Percentiles rank a stretch among this genome's conserved stretches.
Conservation (phyloP, 2,113 vertebrate genomes). For the Elephantulus edwardii region DNA sequence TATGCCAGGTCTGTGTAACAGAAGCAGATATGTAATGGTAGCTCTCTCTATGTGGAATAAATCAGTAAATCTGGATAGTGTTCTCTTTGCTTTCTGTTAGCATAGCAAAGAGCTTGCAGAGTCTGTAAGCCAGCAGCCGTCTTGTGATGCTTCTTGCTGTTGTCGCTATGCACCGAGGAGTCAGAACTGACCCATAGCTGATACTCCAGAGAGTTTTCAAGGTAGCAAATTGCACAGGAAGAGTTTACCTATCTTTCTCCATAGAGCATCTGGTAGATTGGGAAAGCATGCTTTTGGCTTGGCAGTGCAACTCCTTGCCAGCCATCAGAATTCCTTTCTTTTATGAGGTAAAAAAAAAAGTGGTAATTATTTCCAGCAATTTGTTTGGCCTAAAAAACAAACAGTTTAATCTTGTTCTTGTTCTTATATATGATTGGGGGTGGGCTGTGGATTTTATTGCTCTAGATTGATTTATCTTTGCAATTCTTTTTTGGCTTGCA, state of each 20-base stretch:
- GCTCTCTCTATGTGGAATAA: background rate
- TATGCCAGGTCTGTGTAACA: background rate
- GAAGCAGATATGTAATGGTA: background rate
- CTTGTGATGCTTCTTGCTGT: background rate
- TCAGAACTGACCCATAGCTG: no score
- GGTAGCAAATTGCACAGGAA: no score
- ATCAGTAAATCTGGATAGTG: background rate
- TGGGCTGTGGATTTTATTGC: background rate
- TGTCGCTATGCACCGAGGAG: no score
- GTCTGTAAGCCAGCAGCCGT: background rate
- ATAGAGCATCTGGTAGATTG: no score
- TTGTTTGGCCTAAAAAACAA: background rate
- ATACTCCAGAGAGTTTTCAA: no score
- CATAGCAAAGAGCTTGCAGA: background rate
- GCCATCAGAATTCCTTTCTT: no score
- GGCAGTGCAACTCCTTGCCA: no score
- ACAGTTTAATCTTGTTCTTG: conserved; percentile 19
- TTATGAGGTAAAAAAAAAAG: background rate
- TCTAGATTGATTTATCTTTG: conserved; percentile 43
- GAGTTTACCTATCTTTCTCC: no score
- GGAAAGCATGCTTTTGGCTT: no score
- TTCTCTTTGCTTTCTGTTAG: background rate
- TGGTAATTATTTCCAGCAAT: conserved; percentile 10
- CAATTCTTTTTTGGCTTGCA: conserved; percentile 23
- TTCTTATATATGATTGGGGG: background rate